Percentiles rank a stretch among this genome's conserved stretches.
Conservation (phyloP, 2,797 vertebrate genomes). For the Philypnodon macrostomus region DNA sequence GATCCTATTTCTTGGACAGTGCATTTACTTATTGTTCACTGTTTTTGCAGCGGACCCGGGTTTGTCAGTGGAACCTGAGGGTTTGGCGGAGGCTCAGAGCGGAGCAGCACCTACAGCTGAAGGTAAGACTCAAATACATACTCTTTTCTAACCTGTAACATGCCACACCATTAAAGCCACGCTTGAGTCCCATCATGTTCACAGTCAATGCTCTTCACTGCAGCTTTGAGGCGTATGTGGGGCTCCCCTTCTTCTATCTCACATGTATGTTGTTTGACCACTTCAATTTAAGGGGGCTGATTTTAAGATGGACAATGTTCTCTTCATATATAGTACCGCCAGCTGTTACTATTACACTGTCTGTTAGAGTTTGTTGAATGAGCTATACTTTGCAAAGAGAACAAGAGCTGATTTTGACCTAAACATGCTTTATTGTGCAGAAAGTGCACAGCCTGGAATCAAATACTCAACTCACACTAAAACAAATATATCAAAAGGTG, state of each 20-base stretch:
- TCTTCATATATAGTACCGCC: not conserved
- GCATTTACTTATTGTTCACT: conserved; percentile 15
- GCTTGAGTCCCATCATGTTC: not conserved
- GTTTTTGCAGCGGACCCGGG: conserved; percentile 43
- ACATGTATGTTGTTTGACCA: no score
- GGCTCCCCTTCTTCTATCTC: no score
- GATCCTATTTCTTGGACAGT: not conserved
- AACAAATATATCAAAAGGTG: no score
- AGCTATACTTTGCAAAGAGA: no score
- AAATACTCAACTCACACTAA: no score
- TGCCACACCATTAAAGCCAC: no score
- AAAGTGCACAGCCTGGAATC: no score
- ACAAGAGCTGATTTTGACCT: no score
- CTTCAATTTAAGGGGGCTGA: no score
- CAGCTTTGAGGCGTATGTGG: no score
- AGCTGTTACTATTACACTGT: not conserved
- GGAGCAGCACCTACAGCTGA: conserved; percentile 64
- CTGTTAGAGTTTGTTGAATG: no score
- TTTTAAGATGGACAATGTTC: not conserved
- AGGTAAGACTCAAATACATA: conserved; percentile 39
- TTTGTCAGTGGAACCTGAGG: conserved; percentile 46
- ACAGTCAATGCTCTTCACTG: conserved; percentile 2
- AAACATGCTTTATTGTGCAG: no score
- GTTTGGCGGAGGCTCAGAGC: conserved; percentile 62
- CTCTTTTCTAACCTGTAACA: not conserved